These are phyloP conservation scores for Mormyrops attenuatus DNA, from an alignment of 2,797 vertebrate species.

Conservation along the genomic window DNA sequence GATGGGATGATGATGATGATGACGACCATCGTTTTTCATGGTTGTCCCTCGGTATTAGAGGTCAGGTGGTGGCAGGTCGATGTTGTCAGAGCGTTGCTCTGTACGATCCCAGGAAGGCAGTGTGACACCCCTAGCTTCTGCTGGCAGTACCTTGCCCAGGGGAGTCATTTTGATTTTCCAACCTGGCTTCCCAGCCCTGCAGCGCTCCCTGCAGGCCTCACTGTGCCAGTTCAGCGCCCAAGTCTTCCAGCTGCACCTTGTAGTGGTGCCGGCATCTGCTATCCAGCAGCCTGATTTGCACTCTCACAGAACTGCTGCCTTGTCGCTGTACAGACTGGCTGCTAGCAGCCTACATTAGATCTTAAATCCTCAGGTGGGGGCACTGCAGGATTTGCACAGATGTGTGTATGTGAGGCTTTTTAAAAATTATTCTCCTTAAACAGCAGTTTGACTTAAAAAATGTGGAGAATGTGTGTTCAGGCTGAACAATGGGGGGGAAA, in stretches of 20 bases:
- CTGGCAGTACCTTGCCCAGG: background rate
- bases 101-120: background rate
- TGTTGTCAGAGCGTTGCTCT: background rate
- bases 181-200: background rate
- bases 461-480: background rate
- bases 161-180: background rate
- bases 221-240: slow-evolving; percentile 41
- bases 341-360: slow-evolving; percentile 56
- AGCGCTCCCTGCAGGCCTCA: background rate
- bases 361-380: slow-evolving; percentile 9
- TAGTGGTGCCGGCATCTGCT: slow-evolving; percentile 43
- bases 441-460: background rate
- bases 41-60: background rate
- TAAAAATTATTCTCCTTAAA: background rate
- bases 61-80: background rate
- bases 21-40: background rate
- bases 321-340: slow-evolving; percentile 57
- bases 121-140: background rate
- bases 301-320: slow-evolving; percentile 62
- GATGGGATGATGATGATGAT: background rate
- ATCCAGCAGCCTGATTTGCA: slow-evolving; percentile 61
- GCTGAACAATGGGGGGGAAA: background rate
- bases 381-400: background rate
- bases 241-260: slow-evolving; percentile 58
- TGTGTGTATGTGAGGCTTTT: background rate